These are phyloP conservation scores for Mycalesis mineus DNA, from an alignment of 2,888 invertebrate species.

Conservation along the genomic window DNA sequence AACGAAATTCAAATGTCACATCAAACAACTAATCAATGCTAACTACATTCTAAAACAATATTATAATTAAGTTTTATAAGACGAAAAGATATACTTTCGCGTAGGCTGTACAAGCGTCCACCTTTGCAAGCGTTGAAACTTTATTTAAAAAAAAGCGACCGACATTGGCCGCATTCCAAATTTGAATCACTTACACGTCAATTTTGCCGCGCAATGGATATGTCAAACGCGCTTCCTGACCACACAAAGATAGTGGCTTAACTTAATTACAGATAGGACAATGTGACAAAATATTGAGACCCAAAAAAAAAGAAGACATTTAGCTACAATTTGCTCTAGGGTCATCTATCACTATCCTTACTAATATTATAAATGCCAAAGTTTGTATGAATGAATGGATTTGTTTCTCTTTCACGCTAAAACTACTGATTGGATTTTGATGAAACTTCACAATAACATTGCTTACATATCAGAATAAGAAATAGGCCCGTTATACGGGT, in stretches of 20 bases:
- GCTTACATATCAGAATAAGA: too few relatives aligned
- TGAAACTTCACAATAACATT: too few relatives aligned
- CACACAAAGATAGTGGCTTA: background rate
- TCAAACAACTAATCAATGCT: constrained; percentile 12
- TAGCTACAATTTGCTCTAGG: background rate
- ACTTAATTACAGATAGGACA: background rate
- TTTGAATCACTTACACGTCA: constrained; percentile 43
- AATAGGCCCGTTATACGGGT: too few relatives aligned
- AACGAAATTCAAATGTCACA: background rate
- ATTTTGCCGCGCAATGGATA: constrained; percentile 39
- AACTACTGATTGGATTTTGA: too few relatives aligned
- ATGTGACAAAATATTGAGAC: background rate
- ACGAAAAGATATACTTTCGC: constrained; percentile 1
- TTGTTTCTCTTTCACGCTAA: too few relatives aligned
- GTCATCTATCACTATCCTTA: too few relatives aligned
- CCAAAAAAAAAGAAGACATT: background rate
- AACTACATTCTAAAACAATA: constrained; percentile 16
- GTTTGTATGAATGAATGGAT: too few relatives aligned
- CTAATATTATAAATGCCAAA: too few relatives aligned
- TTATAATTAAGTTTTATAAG: background rate
- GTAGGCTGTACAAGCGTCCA: constrained; percentile 3
- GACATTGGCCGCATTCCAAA: constrained; percentile 39
- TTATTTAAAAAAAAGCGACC: constrained; percentile 9
- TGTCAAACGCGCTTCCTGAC: constrained; percentile 50
- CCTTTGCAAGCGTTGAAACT: background rate